Conservation (phyloP, 2,888 invertebrate species). For the Acanthosepion lycidas region DNA sequence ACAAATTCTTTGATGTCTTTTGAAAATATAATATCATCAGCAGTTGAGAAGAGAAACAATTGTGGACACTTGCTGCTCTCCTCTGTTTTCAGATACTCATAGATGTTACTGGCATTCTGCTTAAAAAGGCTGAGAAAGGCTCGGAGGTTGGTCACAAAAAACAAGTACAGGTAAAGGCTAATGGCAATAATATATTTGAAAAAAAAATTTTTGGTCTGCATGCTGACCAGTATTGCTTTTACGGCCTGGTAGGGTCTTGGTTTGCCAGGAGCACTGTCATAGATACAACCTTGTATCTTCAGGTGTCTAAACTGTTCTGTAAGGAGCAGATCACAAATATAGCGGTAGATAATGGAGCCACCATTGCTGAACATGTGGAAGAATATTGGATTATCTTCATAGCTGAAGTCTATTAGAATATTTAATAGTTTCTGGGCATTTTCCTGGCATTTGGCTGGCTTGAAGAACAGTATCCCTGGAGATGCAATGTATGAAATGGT, state of each 20-base stretch:
- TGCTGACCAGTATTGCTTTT: conserved; percentile 57
- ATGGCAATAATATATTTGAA: conserved; percentile 52
- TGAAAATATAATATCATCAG: conserved; percentile 81
- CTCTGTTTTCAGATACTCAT: conserved; percentile 76
- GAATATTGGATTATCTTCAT: conserved; percentile 83
- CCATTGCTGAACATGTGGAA: conserved; percentile 86
- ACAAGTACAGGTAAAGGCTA: conserved; percentile 50
- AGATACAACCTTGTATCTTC: conserved; percentile 74
- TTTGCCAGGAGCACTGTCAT: conserved; percentile 83
- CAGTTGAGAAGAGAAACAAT: conserved; percentile 83
- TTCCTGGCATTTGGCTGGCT: conserved; percentile 79
- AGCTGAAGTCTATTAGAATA: conserved; percentile 81
- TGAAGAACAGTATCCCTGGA: conserved; percentile 81
- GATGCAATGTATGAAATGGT: conserved; percentile 84
- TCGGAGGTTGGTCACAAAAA: conserved; percentile 52
- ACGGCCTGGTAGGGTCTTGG: conserved; percentile 58
- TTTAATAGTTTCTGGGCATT: conserved; percentile 81
- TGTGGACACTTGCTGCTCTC: conserved; percentile 80
- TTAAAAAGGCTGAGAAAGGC: conserved; percentile 50
- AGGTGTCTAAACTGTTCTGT: conserved; percentile 53
- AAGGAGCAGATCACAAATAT: conserved; percentile 79
- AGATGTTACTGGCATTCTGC: conserved; percentile 50
- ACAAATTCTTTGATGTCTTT: conserved; percentile 83
- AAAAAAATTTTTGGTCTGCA: conserved; percentile 43
- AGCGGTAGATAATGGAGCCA: conserved; percentile 83